These are phyloP conservation scores for Hemitrygon akajei DNA, from an alignment of 2,797 vertebrate species.

Conservation along the genomic window DNA sequence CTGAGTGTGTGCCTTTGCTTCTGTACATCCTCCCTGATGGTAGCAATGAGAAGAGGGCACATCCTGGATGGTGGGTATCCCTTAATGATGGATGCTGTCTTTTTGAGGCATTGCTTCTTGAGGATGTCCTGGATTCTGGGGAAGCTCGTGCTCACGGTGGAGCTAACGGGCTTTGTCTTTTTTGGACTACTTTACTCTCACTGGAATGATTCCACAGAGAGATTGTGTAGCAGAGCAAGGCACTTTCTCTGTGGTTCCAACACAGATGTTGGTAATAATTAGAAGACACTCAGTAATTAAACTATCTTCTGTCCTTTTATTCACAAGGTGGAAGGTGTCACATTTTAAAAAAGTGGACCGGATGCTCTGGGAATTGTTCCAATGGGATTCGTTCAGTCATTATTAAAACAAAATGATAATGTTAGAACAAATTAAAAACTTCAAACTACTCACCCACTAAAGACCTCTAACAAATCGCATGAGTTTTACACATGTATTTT, in stretches of 20 bases:
- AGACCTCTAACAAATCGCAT: background rate
- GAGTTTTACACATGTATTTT: background rate
- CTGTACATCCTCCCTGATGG: too few species aligned
- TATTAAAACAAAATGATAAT: conserved; percentile 1
- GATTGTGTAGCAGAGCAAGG: background rate
- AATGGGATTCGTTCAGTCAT: background rate
- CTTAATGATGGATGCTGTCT: too few species aligned
- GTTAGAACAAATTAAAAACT: background rate
- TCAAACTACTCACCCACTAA: background rate
- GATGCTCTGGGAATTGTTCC: background rate
- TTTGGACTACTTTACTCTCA: background rate
- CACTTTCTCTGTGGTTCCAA: background rate
- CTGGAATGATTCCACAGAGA: background rate
- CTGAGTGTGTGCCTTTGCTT: too few species aligned
- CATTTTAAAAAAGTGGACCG: background rate
- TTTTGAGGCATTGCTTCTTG: too few species aligned
- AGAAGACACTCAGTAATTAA: conserved; percentile 24
- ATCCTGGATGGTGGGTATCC: too few species aligned
- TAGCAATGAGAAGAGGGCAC: too few species aligned
- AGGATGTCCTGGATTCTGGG: too few species aligned
- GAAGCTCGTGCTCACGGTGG: too few species aligned
- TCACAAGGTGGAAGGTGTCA: background rate
- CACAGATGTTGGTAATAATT: background rate
- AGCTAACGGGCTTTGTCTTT: too few species aligned
- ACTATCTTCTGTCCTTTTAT: background rate